These are phyloP conservation scores for Spilarctia lutea DNA, from an alignment of 2,888 invertebrate genomes.

Conservation along the genomic window DNA sequence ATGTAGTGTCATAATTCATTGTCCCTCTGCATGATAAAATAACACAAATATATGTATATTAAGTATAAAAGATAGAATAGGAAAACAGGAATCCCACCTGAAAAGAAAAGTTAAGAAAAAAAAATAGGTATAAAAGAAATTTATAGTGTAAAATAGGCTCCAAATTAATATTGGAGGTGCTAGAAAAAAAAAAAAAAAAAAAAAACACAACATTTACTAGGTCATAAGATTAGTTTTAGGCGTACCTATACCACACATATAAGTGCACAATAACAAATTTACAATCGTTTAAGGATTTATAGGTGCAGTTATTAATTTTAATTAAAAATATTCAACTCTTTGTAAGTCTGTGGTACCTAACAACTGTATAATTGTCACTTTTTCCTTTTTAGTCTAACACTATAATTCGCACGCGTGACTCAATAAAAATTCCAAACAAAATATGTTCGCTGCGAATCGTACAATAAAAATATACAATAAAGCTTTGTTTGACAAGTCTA, in stretches of 20 bases:
- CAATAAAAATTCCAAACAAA: slow-evolving; percentile 68
- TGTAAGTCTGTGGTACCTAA: slow-evolving; percentile 55
- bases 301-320: slow-evolving; percentile 39
- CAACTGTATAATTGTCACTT: slow-evolving; percentile 42
- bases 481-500: slow-evolving; percentile 69
- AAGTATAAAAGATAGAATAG: too few species aligned
- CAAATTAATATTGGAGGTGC: too few species aligned
- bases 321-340: slow-evolving; percentile 62
- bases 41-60: too few species aligned
- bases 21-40: too few species aligned
- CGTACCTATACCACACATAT: neutral
- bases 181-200: too few species aligned
- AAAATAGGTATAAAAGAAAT: too few species aligned
- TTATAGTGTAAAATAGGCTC: too few species aligned
- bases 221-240: neutral
- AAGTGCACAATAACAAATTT: neutral
- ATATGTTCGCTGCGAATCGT: slow-evolving; percentile 29
- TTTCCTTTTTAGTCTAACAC: slow-evolving; percentile 49
- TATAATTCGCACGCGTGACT: slow-evolving; percentile 60
- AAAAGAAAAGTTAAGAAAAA: too few species aligned
- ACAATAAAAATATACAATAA: slow-evolving; percentile 63
- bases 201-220: too few species aligned
- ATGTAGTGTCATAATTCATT: too few species aligned
- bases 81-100: too few species aligned
- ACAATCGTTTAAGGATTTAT: slow-evolving; percentile 9